Base-by-base conservation (phyloP, 2,888 invertebrate species). In the Dynastes grantii region DNA sequence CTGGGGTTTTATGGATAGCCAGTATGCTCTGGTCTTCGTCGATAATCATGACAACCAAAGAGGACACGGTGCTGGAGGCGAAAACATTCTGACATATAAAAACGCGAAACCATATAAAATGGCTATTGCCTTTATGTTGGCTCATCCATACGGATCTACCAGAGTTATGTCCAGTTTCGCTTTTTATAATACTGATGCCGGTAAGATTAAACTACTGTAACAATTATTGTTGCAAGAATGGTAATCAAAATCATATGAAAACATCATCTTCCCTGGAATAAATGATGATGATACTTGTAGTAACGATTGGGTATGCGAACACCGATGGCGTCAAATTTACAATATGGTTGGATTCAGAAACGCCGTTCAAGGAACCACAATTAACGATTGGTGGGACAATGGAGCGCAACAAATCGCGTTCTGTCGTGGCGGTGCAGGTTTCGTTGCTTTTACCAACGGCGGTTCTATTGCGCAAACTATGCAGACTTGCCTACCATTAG, bases 81-180 rank as follows among this genome's bases (percentile, higher is more conserved):
- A 95, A 63, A 89, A 96, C 2, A 95, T 93, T 2, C 65, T 79
- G 22, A 79, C 79, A 3, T 92, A 95, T 87, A 95, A 94, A 85
- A 87, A 89, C 0, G 55, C 94, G 0, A 93, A 90, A 83, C 89
- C 90, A 58, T 96, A 96, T 88, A 96, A 89, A 83, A 92, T 91
- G 90, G 97, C 97, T 0, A 93, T 93, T 2, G 96, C 95, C 0
- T 97, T 97, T 88, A 96, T 95, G 92, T 90, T 98, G 88, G 96
- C 97, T 0, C 94, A 95, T 91, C 94, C 95, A 0, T 96, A 95
- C 82, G 95, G 95, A 0, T 90, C 92, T 79, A 93, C 95, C 0
- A 92, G 95, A 70, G 88, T 97, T 75, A 96, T 98, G 95, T 97
- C 97, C 86, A 96, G 97, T 81, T 98, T 92, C 85, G 90, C 86